phyloP scores from a whole-genome alignment of 2,888 invertebrate genomes.

The Lasioglossum pauxillum region DNA sequence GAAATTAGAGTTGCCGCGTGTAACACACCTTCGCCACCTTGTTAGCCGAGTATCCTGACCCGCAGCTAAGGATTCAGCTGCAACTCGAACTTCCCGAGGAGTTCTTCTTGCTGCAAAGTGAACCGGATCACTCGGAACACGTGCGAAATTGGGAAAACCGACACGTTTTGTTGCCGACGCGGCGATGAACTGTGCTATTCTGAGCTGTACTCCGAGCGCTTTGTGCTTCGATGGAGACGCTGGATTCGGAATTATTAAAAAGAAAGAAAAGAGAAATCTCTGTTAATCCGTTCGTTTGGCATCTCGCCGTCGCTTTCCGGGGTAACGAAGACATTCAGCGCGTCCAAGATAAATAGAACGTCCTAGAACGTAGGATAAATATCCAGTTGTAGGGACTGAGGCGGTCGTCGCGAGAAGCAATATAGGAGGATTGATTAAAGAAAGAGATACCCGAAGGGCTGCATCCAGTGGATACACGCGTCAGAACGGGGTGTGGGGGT shows the following conservation, averaged over 20 bases:
- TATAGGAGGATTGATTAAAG: slow-evolving; percentile 12
- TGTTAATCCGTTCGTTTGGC: neutral
- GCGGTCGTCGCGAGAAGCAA: neutral
- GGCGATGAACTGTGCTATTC: neutral
- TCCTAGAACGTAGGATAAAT: neutral
- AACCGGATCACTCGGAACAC: neutral
- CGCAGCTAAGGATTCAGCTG: neutral
- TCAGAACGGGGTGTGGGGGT: neutral
- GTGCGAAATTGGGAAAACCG: neutral
- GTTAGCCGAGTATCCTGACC: neutral
- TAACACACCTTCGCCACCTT: neutral
- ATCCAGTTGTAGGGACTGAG: neutral
- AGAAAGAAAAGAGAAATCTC: neutral
- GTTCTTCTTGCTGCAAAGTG: neutral
- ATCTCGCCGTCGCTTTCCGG: neutral
- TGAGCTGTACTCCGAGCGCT: neutral
- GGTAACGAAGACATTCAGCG: neutral
- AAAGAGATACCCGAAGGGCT: neutral
- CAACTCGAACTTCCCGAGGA: neutral
- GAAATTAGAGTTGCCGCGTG: neutral
- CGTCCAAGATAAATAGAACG: neutral
- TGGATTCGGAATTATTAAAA: neutral
- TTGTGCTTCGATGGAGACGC: neutral
- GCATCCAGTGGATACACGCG: neutral
- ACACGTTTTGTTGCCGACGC: neutral